These are phyloP conservation scores for Hafferia zeledoni DNA, from an alignment of 2,797 vertebrate species.

Conservation along the genomic window DNA sequence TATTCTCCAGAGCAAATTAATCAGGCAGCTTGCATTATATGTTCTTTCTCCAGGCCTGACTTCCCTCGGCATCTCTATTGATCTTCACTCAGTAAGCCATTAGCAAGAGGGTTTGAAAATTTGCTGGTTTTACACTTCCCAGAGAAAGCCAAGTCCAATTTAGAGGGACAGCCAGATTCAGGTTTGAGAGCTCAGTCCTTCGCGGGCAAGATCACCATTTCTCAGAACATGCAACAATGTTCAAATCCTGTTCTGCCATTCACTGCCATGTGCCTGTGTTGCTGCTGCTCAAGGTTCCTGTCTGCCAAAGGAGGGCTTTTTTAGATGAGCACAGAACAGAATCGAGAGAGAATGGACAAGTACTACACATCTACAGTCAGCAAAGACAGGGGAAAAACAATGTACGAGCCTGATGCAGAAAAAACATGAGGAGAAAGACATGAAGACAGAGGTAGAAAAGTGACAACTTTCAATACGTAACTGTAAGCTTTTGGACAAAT, in stretches of 20 bases:
- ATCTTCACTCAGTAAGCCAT: slow-evolving; percentile 61
- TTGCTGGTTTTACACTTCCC: slow-evolving; percentile 38
- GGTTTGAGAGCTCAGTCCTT: slow-evolving; percentile 3
- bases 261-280: background rate
- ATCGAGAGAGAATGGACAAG: background rate
- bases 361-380: background rate
- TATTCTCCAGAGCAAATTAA: slow-evolving; percentile 64
- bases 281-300: background rate
- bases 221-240: background rate
- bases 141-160: slow-evolving; percentile 21
- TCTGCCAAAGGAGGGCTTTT: background rate
- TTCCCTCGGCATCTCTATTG: slow-evolving; percentile 55
- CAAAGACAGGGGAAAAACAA: background rate
- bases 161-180: background rate
- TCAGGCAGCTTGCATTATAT: slow-evolving; percentile 45
- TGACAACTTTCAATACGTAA: background rate
- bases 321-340: background rate
- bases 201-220: background rate
- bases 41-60: slow-evolving; percentile 52
- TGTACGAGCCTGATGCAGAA: background rate
- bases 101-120: slow-evolving; percentile 56
- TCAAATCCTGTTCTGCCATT: background rate
- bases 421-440: background rate
- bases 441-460: background rate
- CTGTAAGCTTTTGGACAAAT: background rate